Evolutionary conservation across 2,888 invertebrate species (phyloP).

Genomic region (Tromatobia lineatoria): DNA sequence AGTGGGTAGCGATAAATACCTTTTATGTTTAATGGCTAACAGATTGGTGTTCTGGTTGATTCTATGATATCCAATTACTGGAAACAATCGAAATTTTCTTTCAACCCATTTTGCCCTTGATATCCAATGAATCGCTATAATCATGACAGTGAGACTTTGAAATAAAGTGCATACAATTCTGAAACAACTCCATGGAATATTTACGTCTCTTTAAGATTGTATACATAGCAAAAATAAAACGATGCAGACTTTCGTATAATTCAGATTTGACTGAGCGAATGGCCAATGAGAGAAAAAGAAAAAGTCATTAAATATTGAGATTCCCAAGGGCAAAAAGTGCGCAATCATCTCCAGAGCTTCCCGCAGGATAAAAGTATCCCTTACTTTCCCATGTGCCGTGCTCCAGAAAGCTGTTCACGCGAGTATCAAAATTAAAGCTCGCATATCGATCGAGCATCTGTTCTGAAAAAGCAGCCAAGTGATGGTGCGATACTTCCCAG

Average conservation of each 20-base stretch:
- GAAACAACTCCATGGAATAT: not conserved
- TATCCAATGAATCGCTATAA: not conserved
- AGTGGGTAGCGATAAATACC: not conserved
- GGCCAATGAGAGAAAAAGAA: not conserved
- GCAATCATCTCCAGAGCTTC: too few species aligned
- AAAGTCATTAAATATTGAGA: not conserved
- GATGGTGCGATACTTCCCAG: conserved; percentile 38
- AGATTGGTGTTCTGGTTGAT: not conserved
- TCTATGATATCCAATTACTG: not conserved
- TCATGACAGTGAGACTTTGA: not conserved
- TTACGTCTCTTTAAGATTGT: not conserved
- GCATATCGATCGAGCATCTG: conserved; percentile 45
- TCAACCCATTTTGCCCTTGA: not conserved
- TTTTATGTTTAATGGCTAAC: not conserved
- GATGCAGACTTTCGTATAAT: not conserved
- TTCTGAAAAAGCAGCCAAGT: conserved; percentile 11
- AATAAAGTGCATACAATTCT: not conserved
- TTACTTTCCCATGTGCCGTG: conserved; percentile 36
- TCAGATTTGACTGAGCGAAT: not conserved
- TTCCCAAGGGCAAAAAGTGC: not conserved
- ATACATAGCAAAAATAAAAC: not conserved
- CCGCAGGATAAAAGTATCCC: not conserved
- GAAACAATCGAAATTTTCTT: not conserved
- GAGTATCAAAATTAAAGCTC: conserved; percentile 44
- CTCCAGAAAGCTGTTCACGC: conserved; percentile 27